Evolutionary conservation across 2,113 vertebrate genomes (phyloP).

Genomic region (Thalassoma bifasciatum): DNA sequence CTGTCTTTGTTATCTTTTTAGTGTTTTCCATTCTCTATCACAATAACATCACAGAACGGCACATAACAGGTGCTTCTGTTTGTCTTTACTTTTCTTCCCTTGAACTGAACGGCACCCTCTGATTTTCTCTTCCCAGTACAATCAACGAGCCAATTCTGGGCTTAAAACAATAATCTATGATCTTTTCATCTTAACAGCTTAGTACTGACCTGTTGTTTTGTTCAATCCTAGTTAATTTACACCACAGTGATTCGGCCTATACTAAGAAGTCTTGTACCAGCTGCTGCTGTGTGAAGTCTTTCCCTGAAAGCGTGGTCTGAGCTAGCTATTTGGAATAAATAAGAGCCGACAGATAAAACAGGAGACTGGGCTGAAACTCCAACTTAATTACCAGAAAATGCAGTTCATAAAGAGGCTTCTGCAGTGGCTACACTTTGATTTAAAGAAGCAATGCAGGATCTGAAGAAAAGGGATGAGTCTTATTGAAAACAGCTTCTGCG

Average conservation of each 20-base stretch:
- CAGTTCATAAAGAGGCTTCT: slow-evolving; percentile 1
- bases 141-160: not conserved
- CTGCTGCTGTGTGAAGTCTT: not conserved
- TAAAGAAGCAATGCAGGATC: not conserved
- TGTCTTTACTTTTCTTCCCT: not conserved
- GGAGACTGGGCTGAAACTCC: not conserved
- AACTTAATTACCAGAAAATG: slow-evolving; percentile 1
- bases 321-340: slow-evolving; percentile 10
- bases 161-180: not conserved
- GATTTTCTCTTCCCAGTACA: not conserved
- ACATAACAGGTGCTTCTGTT: slow-evolving; percentile 6
- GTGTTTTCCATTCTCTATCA: slow-evolving; percentile 25
- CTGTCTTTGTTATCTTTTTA: slow-evolving; percentile 34
- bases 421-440: not conserved
- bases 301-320: not conserved
- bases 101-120: not conserved
- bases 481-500: not conserved
- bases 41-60: slow-evolving; percentile 17
- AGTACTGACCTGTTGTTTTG: not conserved
- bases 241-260: not conserved
- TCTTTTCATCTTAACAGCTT: not conserved
- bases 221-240: not conserved
- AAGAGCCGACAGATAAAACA: not conserved
- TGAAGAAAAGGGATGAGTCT: not conserved
- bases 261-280: not conserved